These are phyloP conservation scores for Tetrao urogallus DNA, from an alignment of 2,113 vertebrate genomes.

Conservation along the genomic window DNA sequence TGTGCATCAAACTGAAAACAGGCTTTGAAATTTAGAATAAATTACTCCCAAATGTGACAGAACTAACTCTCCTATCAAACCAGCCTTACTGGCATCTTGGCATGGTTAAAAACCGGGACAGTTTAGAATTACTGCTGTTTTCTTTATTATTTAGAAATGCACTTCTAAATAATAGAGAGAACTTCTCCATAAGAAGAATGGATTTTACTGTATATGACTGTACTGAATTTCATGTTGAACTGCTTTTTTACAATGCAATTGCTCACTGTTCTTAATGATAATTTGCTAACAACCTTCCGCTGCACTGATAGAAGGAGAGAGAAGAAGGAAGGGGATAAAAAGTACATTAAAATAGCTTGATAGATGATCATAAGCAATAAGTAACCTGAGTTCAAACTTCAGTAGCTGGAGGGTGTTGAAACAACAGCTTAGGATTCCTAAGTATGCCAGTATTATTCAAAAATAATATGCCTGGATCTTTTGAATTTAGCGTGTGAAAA, in stretches of 20 bases:
- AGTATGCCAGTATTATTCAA: background rate
- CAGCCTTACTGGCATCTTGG: background rate
- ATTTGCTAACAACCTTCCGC: background rate
- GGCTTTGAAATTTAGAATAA: background rate
- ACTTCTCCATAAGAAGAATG: background rate
- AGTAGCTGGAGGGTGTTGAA: background rate
- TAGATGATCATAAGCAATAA: background rate
- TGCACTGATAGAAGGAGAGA: background rate
- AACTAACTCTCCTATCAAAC: background rate
- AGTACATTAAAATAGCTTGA: background rate
- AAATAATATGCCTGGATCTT: background rate
- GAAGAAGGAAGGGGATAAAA: background rate
- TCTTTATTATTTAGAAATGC: background rate
- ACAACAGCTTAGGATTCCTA: background rate
- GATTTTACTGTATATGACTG: background rate
- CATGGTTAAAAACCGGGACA: background rate
- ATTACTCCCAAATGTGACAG: background rate
- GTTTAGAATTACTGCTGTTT: background rate
- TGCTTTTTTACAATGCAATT: background rate
- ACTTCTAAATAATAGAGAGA: too few relatives aligned
- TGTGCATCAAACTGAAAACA: background rate
- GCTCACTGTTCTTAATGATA: background rate
- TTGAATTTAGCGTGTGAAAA: background rate
- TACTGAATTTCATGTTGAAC: background rate
- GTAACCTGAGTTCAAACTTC: background rate